Evolutionary conservation across 2,888 invertebrate genomes (phyloP), one percentile per base, ranked within the genome.

Genomic region (Archips xylosteana): DNA sequence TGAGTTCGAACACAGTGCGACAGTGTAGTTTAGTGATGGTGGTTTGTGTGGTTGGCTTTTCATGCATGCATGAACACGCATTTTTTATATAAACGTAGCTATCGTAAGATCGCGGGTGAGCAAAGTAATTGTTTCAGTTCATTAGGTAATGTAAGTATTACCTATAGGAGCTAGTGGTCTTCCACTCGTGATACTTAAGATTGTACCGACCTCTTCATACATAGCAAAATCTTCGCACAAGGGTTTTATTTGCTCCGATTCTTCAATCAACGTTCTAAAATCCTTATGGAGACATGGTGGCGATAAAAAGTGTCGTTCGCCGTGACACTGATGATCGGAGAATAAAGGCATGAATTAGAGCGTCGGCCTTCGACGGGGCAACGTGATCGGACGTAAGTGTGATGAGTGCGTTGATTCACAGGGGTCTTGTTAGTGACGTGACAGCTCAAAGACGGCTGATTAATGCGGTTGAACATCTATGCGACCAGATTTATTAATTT

Each of bases 281-380:
- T 76, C 85, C 84, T 77, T 80, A 84, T 77, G 54, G 23, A 59
- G 61, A 66, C 66, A 62, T 64, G 45, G 71, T 59, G 57, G 39
- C 61, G 57, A 23, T 49, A 68, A 86, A 87, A 83, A 87, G 87
- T 87, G 88, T 89, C 85, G 92, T 79, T 92, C 82, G 83, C 92
- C 92, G 79, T 94, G 93, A 93, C 93, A 92, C 92, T 92, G 89
- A 91, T 92, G 89, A 83, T 89, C 84, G 85, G 85, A 84, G 86
- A 85, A 88, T 88, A 88, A 87, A 87, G 85, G 86, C 83, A 79
- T 82, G 82, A 86, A 84, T 83, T 85, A 82, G 84, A 85, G 82
- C 85, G 78, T 71, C 77, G 82, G 78, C 89, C 88, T 90, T 78
- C 51, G n/a, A 4, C 47, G 69, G 36, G 34, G 47, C 36, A 69